Evolutionary conservation across 2,113 vertebrate genomes (phyloP).

Genomic region (Girardinichthys multiradiatus): DNA sequence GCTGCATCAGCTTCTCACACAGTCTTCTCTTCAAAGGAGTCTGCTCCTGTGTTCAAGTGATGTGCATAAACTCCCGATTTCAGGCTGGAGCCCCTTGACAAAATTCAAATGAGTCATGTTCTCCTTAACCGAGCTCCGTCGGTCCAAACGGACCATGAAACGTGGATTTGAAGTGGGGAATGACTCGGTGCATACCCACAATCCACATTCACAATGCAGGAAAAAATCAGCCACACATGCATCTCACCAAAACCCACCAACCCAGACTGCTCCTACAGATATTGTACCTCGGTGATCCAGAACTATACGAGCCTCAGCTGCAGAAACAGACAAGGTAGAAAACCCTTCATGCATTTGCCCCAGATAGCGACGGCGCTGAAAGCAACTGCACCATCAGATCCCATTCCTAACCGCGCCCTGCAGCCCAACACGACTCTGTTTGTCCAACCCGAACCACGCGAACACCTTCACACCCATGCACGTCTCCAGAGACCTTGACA

Average conservation of each 20-base stretch:
- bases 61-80: conserved; percentile 53
- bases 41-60: conserved; percentile 21
- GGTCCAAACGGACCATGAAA: background rate
- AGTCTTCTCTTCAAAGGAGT: conserved; percentile 48
- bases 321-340: background rate
- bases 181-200: background rate
- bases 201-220: background rate
- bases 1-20: conserved; percentile 38
- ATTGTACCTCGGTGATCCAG: no score
- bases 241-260: no score
- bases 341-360: conserved; percentile 25
- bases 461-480: background rate
- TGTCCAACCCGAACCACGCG: background rate
- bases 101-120: conserved; percentile 52
- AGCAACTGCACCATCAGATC: conserved; percentile 18
- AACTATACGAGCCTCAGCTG: no score
- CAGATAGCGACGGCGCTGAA: conserved; percentile 17
- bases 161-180: background rate
- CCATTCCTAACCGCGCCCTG: conserved; percentile 68
- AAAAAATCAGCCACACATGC: background rate
- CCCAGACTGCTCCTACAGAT: no score
- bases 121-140: background rate
- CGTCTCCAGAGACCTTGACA: conserved; percentile 28
- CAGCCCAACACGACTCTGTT: background rate
- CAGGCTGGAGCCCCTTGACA: conserved; percentile 24